A percentile compares a stretch with the other conserved stretches of the same genome.
Evolutionary conservation across 2,113 vertebrate genomes (phyloP).

Genomic region (Pandion haliaetus): DNA sequence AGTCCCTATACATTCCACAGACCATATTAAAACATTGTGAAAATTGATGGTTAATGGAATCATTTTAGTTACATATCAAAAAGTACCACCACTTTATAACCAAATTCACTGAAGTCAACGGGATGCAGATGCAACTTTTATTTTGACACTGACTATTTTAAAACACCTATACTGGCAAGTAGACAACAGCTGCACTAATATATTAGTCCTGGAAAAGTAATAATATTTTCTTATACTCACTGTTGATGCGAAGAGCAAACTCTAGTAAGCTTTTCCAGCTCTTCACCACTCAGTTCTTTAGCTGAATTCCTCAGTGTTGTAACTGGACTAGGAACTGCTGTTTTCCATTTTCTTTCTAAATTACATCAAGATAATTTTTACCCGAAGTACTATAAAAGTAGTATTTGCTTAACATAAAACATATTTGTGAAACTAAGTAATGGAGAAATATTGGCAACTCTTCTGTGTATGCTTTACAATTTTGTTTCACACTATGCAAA

Average conservation of each 20-base stretch:
- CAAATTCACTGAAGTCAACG: background rate
- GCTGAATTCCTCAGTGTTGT: conserved; percentile 49
- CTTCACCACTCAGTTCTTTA: conserved; percentile 73
- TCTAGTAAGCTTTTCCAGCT: conserved; percentile 82
- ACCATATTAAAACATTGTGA: background rate
- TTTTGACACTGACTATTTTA: background rate
- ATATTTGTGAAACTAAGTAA: background rate
- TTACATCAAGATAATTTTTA: conserved; percentile 47
- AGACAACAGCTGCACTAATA: background rate
- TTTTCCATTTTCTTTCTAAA: conserved; percentile 85
- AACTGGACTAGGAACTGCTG: conserved; percentile 48
- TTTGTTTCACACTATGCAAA: background rate
- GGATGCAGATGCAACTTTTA: background rate
- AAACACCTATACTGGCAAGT: background rate
- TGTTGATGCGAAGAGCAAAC: conserved; percentile 90
- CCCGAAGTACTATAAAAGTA: background rate
- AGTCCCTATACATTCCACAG: background rate
- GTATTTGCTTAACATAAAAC: background rate
- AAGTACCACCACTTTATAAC: background rate
- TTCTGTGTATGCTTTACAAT: background rate
- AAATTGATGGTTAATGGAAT: background rate
- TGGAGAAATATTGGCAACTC: background rate
- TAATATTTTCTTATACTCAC: conserved; percentile 74
- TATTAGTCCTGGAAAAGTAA: background rate
- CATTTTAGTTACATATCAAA: background rate